These are phyloP conservation scores for Lucilia sericata DNA, from an alignment of 1,140 invertebrate species.

Conservation along the genomic window DNA sequence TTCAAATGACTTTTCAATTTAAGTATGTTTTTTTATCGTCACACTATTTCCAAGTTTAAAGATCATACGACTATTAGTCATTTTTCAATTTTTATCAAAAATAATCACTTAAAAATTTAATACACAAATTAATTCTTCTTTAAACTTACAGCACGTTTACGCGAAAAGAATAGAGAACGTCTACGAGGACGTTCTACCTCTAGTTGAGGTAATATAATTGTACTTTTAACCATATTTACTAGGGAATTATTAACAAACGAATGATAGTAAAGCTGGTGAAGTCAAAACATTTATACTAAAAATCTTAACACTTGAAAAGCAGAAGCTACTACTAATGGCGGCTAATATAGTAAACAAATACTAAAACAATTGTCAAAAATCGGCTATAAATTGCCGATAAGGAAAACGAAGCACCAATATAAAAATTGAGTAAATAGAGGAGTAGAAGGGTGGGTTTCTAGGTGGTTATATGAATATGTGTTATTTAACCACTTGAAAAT, in stretches of 20 bases:
- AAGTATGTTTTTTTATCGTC: not conserved
- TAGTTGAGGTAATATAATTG: constrained; percentile 29
- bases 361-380: no score
- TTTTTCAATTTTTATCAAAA: not conserved
- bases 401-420: no score
- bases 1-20: not conserved
- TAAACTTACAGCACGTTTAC: constrained; percentile 40
- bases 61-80: not conserved
- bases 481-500: not conserved
- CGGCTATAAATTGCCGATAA: no score
- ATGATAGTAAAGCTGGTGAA: not conserved
- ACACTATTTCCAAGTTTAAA: not conserved
- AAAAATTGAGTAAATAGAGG: no score
- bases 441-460: not conserved
- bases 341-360: no score
- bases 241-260: not conserved
- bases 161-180: not conserved
- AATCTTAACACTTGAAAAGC: constrained; percentile 2
- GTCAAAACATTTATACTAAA: not conserved
- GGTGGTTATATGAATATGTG: not conserved
- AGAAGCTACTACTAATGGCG: not conserved
- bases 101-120: not conserved
- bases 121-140: constrained; percentile 2
- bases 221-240: constrained; percentile 44
- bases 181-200: constrained; percentile 5